These are phyloP conservation scores for Papilio gigon DNA, from an alignment of 2,888 invertebrate genomes.

Conservation along the genomic window DNA sequence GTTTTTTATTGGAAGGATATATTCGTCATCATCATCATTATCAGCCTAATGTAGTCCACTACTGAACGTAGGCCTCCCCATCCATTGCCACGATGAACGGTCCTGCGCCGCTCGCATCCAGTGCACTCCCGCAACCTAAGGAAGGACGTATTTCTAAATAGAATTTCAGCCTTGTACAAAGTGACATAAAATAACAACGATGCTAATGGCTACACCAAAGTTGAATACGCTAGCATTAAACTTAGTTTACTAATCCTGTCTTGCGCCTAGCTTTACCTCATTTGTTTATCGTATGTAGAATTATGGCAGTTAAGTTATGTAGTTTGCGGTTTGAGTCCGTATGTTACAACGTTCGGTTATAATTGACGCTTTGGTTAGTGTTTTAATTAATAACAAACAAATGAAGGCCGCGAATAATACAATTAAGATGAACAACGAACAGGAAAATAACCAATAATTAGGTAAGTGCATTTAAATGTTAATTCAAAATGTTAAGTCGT, in stretches of 20 bases:
- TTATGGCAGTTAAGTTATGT: slow-evolving; percentile 13
- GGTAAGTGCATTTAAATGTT: background rate
- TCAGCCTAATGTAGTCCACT: no score
- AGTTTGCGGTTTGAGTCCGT: slow-evolving; percentile 32
- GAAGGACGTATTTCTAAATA: no score
- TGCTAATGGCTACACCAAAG: background rate
- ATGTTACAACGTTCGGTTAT: slow-evolving; percentile 12
- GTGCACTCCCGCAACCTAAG: no score
- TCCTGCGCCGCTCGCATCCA: no score
- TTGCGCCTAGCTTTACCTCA: background rate
- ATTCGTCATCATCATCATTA: no score
- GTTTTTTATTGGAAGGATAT: no score
- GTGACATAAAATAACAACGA: slow-evolving; percentile 4
- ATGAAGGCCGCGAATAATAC: slow-evolving; percentile 15
- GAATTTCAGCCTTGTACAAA: no score
- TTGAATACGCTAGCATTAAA: background rate
- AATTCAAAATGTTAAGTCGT: background rate
- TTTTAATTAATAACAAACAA: slow-evolving; percentile 35
- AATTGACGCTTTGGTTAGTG: slow-evolving; percentile 24
- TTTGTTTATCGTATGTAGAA: slow-evolving; percentile 25
- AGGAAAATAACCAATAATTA: background rate
- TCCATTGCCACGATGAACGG: no score
- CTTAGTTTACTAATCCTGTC: background rate
- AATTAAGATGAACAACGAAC: slow-evolving; percentile 7
- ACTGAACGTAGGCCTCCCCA: no score